Percentiles rank a stretch among this genome's conserved stretches.
These are phyloP conservation scores for Protonibea diacanthus DNA, from an alignment of 2,797 vertebrate species.

Conservation along the genomic window DNA sequence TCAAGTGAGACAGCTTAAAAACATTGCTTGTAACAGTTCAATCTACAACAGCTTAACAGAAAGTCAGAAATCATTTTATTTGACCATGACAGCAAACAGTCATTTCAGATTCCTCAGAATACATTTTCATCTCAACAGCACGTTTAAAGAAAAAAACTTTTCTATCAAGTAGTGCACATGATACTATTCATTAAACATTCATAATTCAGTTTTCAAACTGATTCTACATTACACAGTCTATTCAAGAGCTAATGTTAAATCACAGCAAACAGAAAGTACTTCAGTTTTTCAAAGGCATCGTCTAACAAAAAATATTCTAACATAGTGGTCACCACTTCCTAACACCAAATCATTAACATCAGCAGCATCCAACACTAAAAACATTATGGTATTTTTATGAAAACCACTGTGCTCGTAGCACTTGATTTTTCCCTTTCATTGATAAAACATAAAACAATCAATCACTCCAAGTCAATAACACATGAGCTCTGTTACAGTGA, in stretches of 20 bases:
- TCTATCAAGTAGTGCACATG: conserved; percentile 2
- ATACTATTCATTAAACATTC: not conserved
- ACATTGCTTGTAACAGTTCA: no score
- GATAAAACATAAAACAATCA: not conserved
- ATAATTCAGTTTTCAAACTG: not conserved
- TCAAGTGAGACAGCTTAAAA: no score
- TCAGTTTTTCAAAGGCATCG: not conserved
- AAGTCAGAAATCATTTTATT: conserved; percentile 21
- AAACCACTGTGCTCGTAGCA: not conserved
- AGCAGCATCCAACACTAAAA: not conserved
- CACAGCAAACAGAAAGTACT: conserved; percentile 6
- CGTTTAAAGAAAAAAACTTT: not conserved
- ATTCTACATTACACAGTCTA: not conserved
- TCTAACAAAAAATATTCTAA: not conserved
- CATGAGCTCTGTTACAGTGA: not conserved
- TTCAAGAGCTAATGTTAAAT: not conserved
- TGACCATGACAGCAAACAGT: not conserved
- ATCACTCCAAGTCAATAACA: not conserved
- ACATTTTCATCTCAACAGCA: not conserved
- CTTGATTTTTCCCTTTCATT: not conserved
- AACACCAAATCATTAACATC: conserved; percentile 3
- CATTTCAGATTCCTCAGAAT: not conserved
- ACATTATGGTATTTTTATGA: not conserved
- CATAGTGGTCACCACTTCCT: not conserved
- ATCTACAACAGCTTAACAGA: not conserved